A percentile compares a stretch with the other conserved stretches of the same genome.
Evolutionary conservation across 1,140 invertebrate genomes (phyloP).

Genomic region (Rhagoletis zephyria): DNA sequence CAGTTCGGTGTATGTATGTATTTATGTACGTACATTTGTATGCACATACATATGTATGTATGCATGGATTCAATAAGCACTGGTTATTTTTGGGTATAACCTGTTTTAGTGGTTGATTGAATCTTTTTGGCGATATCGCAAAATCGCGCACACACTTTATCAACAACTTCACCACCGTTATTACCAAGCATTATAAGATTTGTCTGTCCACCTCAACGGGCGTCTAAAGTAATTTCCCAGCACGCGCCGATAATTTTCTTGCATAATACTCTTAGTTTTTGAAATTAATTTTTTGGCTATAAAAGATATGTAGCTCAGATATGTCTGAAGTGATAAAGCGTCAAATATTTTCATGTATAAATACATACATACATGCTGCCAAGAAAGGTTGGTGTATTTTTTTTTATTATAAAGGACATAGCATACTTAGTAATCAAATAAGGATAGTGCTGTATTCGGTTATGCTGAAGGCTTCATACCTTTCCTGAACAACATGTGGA

Average conservation of each 20-base stretch:
- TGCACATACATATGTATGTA: no score
- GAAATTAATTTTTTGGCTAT: no score
- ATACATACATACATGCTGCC: no score
- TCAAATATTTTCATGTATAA: no score
- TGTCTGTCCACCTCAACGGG: neutral
- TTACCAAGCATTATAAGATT: neutral
- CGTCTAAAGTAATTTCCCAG: neutral
- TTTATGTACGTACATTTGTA: neutral
- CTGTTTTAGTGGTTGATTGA: neutral
- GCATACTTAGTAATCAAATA: no score
- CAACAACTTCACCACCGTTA: neutral
- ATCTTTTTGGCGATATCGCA: slow-evolving; percentile 13
- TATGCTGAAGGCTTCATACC: no score
- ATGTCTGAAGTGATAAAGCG: no score
- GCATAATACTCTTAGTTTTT: neutral
- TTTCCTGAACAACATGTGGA: no score
- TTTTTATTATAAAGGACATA: no score
- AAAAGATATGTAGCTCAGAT: no score
- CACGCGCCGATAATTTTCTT: neutral
- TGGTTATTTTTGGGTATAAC: slow-evolving; percentile 4
- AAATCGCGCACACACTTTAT: neutral
- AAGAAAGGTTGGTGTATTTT: no score
- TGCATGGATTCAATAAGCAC: neutral
- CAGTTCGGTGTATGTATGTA: slow-evolving; percentile 2
- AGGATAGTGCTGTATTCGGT: no score